Conservation (phyloP, 2,888 invertebrate genomes). For the Uloborus plumipes region DNA sequence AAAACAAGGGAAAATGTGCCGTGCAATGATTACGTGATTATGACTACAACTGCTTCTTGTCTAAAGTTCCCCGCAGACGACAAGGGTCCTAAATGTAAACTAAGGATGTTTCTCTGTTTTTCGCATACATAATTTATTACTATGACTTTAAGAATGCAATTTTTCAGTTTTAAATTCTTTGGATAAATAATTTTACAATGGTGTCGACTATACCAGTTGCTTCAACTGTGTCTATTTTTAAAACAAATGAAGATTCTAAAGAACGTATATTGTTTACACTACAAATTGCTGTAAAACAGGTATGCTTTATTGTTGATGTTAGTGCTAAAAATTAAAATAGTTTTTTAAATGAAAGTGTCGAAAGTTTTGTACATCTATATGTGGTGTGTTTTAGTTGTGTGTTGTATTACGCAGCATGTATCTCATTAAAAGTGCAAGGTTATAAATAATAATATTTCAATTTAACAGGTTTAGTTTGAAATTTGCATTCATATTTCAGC, state of each 20-base stretch:
- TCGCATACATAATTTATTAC: not conserved
- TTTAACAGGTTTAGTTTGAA: too few species aligned
- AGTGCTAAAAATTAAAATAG: too few species aligned
- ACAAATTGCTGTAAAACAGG: slow-evolving; percentile 58
- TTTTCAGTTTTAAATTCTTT: too few species aligned
- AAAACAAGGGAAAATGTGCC: too few species aligned
- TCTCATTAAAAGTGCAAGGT: too few species aligned
- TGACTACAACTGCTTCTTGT: not conserved
- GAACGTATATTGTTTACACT: slow-evolving; percentile 57
- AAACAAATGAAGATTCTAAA: slow-evolving; percentile 55
- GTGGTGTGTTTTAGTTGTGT: too few species aligned
- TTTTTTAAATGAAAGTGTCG: too few species aligned
- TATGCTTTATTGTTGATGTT: not conserved
- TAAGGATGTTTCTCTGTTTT: not conserved
- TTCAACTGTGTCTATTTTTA: slow-evolving; percentile 26
- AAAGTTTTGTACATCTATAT: too few species aligned
- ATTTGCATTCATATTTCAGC: too few species aligned
- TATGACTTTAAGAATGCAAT: too few species aligned
- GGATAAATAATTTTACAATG: slow-evolving; percentile 23
- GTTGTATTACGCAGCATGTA: too few species aligned
- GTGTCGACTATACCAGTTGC: slow-evolving; percentile 50
- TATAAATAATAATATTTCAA: too few species aligned
- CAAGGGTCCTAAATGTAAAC: not conserved
- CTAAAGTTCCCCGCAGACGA: slow-evolving; percentile 3
- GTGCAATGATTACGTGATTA: not conserved